Evolutionary conservation across 2,888 invertebrate species (phyloP).

Genomic region (Agrilus biguttatus): DNA sequence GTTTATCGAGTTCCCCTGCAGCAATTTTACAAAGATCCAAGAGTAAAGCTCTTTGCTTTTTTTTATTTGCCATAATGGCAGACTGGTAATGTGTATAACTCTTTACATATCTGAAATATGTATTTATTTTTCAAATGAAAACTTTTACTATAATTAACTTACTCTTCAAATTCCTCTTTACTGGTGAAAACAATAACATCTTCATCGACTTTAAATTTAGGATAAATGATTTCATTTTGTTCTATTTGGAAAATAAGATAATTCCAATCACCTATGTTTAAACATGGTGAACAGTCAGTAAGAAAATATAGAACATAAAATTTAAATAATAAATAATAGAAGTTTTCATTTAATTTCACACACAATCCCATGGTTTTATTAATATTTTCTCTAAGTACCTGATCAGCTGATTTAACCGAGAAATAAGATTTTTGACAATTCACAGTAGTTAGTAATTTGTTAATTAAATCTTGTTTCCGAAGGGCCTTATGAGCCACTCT

Average conservation of each 20-base stretch:
- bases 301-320: slow-evolving; percentile 19
- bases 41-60: neutral
- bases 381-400: slow-evolving; percentile 16
- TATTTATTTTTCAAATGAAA: neutral
- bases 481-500: slow-evolving; percentile 4
- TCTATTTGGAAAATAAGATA: slow-evolving; percentile 11
- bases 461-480: slow-evolving; percentile 11
- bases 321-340: slow-evolving; percentile 15
- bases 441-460: slow-evolving; percentile 13
- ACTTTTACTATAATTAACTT: slow-evolving; percentile 4
- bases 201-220: slow-evolving; percentile 12
- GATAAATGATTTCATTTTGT: slow-evolving; percentile 14
- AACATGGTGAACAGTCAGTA: slow-evolving; percentile 13
- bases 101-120: neutral
- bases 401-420: slow-evolving; percentile 13
- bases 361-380: slow-evolving; percentile 17
- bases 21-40: slow-evolving; percentile 5
- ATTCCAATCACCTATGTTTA: slow-evolving; percentile 15
- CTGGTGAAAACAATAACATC: slow-evolving; percentile 16
- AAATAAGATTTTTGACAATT: slow-evolving; percentile 16
- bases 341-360: slow-evolving; percentile 15
- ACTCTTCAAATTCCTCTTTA: slow-evolving; percentile 17
- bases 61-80: neutral
- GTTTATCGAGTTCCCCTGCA: slow-evolving; percentile 5
- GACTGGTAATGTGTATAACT: neutral